Base-by-base conservation (phyloP, 2,797 vertebrate genomes). In the Alfaro cultratus region DNA sequence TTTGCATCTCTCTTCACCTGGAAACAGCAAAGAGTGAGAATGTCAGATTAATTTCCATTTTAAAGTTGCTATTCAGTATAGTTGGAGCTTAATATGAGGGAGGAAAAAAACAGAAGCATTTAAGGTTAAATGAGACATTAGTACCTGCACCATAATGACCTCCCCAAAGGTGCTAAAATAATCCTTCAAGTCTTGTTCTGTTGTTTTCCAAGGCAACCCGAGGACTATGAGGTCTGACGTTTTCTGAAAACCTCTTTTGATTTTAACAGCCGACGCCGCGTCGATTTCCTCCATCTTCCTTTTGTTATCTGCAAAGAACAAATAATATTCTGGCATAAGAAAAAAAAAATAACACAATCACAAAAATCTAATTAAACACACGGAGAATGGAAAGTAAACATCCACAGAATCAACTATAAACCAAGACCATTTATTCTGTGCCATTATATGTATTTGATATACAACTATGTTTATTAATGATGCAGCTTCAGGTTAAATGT, bases 251-350 rank as follows among this genome's bases (percentile, higher is more conserved):
- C 98, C 98, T 81, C 99, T 96, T 92, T 99, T 99, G 86, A 99
- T 95, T 93, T 99, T 99, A 72, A 98, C 97, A 1, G 98, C 99
- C 23, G 98, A 99, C 0, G 98, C 98, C 45, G 98, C 97, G 76
- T 99, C 99, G 2, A 98, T 97, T 94, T 99, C 99, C 71, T 99
- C 98, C 99, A 99, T 99, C 95, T 99, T 99, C 82, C 99, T 97
- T 91, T 99, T 99, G 92, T 99, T 99, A 94, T 99, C 99, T 99
- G 78, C 23, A 45, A 83, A 76, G 29, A 87, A 81, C 3, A 75
- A 73, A 83, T 5, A 77, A 53, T 1, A 0, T 2, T 41, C 39
- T 68, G 26, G 57, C 3, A 68, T 73, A 3, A 79, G 1, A 51
- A 80, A 70, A 68, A 70, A 68, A 34, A 79, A 49, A 47, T 7